These are phyloP conservation scores for Blomia tropicalis DNA, from an alignment of 2,888 invertebrate species.

Conservation along the genomic window DNA sequence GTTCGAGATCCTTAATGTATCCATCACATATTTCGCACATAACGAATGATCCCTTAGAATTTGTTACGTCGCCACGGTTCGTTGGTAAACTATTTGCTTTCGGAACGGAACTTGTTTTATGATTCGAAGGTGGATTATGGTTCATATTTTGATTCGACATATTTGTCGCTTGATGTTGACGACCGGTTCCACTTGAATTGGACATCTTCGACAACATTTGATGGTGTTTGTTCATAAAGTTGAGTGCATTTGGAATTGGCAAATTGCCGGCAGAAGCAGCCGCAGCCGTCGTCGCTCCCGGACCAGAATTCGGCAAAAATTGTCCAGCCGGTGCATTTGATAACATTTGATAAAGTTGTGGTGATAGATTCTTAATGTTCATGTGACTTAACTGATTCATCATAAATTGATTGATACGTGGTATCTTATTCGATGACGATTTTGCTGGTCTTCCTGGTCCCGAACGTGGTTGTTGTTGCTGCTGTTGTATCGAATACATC, in stretches of 20 bases:
- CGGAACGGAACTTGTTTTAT: slow-evolving; percentile 21
- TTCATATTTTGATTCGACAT: neutral
- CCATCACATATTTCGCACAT: slow-evolving; percentile 95
- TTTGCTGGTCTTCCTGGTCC: slow-evolving; percentile 21
- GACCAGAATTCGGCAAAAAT: neutral
- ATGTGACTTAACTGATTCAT: slow-evolving; percentile 9
- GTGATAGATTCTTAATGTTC: slow-evolving; percentile 10
- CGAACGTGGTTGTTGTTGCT: slow-evolving; percentile 22
- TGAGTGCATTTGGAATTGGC: slow-evolving; percentile 18
- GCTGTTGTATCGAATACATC: slow-evolving; percentile 25
- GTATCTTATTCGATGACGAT: neutral
- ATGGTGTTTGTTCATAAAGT: slow-evolving; percentile 14
- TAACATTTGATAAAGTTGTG: slow-evolving; percentile 26
- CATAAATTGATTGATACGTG: neutral
- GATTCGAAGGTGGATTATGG: neutral
- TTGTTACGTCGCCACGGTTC: neutral
- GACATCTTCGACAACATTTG: slow-evolving; percentile 11
- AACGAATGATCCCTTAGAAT: slow-evolving; percentile 52
- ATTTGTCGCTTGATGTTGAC: neutral
- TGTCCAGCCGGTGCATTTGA: slow-evolving; percentile 6
- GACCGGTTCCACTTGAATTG: neutral
- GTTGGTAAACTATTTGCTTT: slow-evolving; percentile 1
- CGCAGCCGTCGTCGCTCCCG: too few species aligned
- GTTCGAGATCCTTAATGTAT: slow-evolving; percentile 84
- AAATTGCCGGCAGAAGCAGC: slow-evolving; percentile 18